Base-by-base conservation (phyloP, 2,888 invertebrate genomes). In the Drosophila nigricruria region DNA sequence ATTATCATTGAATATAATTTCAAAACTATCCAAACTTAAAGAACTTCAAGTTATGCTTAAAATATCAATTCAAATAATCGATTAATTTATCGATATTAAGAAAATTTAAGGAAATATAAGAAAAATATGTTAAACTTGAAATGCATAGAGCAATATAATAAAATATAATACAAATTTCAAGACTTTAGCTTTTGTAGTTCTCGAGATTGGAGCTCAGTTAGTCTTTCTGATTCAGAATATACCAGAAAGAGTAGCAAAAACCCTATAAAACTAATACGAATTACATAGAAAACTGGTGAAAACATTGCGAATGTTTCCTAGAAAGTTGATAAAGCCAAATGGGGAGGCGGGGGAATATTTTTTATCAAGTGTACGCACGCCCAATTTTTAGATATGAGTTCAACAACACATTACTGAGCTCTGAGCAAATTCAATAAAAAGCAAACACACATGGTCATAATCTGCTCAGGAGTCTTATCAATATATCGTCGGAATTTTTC, bases 321-420 rank as follows among this genome's bases (percentile, higher is more conserved):
- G 49, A 49, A 49, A 23, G 50, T 32, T 52, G 50, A 52, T 52
- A 34, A 34, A 23, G 20, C n/a, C 30, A 36, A 36, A 25, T 10
- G 12, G 12, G 10, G 18, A 3, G 18, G 3, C 2, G 42, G 42
- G 18, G 20, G 3, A 43, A 20, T 5, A 9, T n/a, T 40, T 40
- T 65, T 57, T 57, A 42, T 53, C n/a, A 54, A 34, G 23, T 25
- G 8, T 25, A n/a, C 9, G 16, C 49, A 53, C 42, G 30, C 4
- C 3, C 49, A 40, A 45, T 50, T 75, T 62, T 69, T 10, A 43
- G 45, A 70, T 72, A 68, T 59, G 59, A 43, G 54, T 58, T 36
- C 27, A 42, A 34, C 18, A 45, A 12, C 12, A 57, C 57, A 20
- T 47, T 62, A 30, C 53, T 27, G 49, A 32, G 32, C 45, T 23